Conservation (phyloP, 2,797 vertebrate genomes). For the Intellagama lesueurii region DNA sequence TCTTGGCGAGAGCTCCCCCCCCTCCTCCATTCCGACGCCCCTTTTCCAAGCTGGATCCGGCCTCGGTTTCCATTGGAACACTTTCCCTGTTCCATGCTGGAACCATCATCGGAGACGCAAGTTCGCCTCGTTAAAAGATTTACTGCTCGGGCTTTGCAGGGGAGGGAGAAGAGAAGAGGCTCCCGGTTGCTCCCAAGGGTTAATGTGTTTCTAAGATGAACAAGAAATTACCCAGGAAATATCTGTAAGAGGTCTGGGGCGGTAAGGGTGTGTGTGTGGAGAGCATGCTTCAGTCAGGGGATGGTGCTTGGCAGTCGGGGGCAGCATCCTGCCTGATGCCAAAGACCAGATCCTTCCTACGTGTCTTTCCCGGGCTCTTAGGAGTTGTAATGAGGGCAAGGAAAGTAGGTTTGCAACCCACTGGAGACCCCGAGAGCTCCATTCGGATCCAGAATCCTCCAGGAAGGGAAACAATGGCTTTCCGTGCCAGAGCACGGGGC, state of each 20-base stretch:
- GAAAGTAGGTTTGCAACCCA: conserved; percentile 22
- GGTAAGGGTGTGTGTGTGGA: too few species aligned
- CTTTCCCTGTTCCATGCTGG: fast-evolving
- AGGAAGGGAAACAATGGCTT: not conserved
- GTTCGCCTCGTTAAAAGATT: conserved; percentile 27
- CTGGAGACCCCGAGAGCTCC: not conserved
- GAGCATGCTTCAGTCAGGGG: too few species aligned
- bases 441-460: not conserved
- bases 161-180: not conserved
- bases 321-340: not conserved
- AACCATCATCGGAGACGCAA: conserved; percentile 1
- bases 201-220: too few species aligned
- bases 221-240: too few species aligned
- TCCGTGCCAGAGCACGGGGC: conserved; percentile 10
- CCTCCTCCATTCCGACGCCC: too few species aligned
- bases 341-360: not conserved
- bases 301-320: too few species aligned
- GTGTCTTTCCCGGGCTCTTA: not conserved
- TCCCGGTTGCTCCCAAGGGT: too few species aligned
- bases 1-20: too few species aligned
- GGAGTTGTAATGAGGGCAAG: not conserved
- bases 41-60: too few species aligned
- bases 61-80: not conserved
- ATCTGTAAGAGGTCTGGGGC: too few species aligned
- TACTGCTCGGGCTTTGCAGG: not conserved